Base-by-base conservation (phyloP, 1,140 invertebrate species). In the Drosophila aff. region DNA sequence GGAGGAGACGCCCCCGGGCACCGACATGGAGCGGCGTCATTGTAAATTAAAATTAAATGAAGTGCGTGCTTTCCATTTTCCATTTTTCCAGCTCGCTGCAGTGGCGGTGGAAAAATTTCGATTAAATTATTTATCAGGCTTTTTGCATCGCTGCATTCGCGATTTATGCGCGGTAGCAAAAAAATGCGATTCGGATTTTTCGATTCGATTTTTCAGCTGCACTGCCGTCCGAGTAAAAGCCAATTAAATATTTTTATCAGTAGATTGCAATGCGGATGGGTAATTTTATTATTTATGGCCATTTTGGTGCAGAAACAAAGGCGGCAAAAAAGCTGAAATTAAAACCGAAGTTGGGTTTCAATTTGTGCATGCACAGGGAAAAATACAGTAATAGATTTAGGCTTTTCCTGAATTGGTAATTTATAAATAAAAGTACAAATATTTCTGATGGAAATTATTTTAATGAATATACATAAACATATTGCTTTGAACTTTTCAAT, bases 221-320 rank as follows among this genome's bases (percentile, higher is more conserved):
- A 44, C 43, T 59, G 38, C 62, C 43, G 60, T 41, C 40, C 40
- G 53, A 69, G 63, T 65, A 89, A 84, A 89, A 90, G 79, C 62
- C 86, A 90, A 90, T 90, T 90, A 91, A 76, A 82, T 86, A 82
- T 91, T 90, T 90, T 91, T 90, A 90, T 90, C 85, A 80, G 85
- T 74, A 75, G 81, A 90, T 90, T 84, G 84, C 84, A 72, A 69
- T 58, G 69, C 63, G 78, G 86, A 91, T 90, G 86, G 79, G 86
- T 90, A 91, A 91, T 91, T 90, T 81, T 64, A 77, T 90, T 91
- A 91, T 90, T 91, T 90, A 91, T 84, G 76, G 38, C 28, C 15
- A 23, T 64, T 63, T 78, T 55, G 58, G 23, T 33, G 46, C 31
- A 73, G 26, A 44, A 68, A 61, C 40, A 71, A 68, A 46, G 64